A percentile compares a stretch with the other conserved stretches of the same genome.
These are phyloP conservation scores for Zaprionus obscuricornis DNA, from an alignment of 2,888 invertebrate genomes.

Conservation along the genomic window DNA sequence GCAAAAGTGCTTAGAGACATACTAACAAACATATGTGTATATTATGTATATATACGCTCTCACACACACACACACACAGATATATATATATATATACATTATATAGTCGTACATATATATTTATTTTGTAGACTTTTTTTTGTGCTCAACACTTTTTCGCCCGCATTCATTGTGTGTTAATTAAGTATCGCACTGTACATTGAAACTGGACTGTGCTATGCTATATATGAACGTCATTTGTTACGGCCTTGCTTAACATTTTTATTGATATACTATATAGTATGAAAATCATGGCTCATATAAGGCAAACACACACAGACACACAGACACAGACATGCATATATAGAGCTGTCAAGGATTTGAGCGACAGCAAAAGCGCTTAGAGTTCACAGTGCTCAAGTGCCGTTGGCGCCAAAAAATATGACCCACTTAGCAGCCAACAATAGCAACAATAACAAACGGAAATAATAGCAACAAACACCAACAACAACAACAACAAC, in stretches of 20 bases:
- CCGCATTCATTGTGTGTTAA: constrained; percentile 44
- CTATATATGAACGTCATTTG: constrained; percentile 57
- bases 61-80: background rate
- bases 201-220: too few species aligned
- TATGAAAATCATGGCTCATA: constrained; percentile 19
- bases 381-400: constrained; percentile 29
- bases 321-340: constrained; percentile 5
- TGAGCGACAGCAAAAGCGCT: constrained; percentile 51
- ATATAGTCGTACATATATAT: background rate
- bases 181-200: too few species aligned
- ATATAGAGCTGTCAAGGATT: constrained; percentile 48
- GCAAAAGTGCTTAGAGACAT: constrained; percentile 25
- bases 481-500: constrained; percentile 8
- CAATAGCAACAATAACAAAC: constrained; percentile 8
- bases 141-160: constrained; percentile 48
- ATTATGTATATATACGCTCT: background rate
- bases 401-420: constrained; percentile 60
- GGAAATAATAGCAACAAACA: constrained; percentile 1
- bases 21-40: background rate
- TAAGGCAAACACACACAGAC: too few species aligned
- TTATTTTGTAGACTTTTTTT: constrained; percentile 21
- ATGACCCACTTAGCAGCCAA: constrained; percentile 58
- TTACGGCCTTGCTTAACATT: constrained; percentile 9
- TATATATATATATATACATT: background rate
- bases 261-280: constrained; percentile 42